These are phyloP conservation scores for Heliothis peltigera DNA, from an alignment of 2,888 invertebrate genomes.

Conservation along the genomic window DNA sequence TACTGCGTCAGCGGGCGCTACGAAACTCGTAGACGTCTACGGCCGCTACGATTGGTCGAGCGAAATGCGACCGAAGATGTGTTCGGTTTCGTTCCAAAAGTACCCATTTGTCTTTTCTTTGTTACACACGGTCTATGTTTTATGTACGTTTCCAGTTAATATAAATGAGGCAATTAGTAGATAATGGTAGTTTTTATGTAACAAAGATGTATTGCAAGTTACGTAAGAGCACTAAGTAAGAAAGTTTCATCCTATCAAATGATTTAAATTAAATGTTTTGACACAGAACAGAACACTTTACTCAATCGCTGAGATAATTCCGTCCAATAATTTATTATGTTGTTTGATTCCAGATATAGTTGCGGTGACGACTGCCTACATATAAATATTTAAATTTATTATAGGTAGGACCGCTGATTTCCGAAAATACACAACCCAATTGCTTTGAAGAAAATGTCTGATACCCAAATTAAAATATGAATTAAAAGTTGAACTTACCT, in stretches of 20 bases:
- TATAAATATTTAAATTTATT: constrained; percentile 31
- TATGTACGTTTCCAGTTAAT: constrained; percentile 64
- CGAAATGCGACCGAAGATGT: constrained; percentile 66
- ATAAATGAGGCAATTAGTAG: constrained; percentile 70
- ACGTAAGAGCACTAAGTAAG: constrained; percentile 25
- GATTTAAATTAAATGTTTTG: constrained; percentile 33
- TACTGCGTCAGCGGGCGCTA: constrained; percentile 83
- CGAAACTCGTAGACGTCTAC: constrained; percentile 85
- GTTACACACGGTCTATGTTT: constrained; percentile 63
- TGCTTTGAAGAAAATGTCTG: neutral
- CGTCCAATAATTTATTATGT: constrained; percentile 37
- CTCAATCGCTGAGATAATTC: constrained; percentile 32
- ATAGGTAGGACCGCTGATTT: constrained; percentile 5
- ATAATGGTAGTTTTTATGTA: constrained; percentile 65
- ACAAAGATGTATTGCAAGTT: constrained; percentile 35
- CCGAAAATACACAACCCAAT: neutral
- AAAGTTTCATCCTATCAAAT: constrained; percentile 34
- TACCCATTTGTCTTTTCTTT: constrained; percentile 72
- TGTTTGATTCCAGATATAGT: constrained; percentile 42
- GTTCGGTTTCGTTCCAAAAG: constrained; percentile 67
- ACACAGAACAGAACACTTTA: constrained; percentile 27
- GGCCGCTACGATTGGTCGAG: constrained; percentile 77
- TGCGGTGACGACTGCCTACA: constrained; percentile 13
- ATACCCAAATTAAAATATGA: too few species aligned
- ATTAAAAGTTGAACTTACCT: too few species aligned